phyloP scores from a whole-genome alignment of 2,797 vertebrate genomes.

The Tiaroga cobitis region DNA sequence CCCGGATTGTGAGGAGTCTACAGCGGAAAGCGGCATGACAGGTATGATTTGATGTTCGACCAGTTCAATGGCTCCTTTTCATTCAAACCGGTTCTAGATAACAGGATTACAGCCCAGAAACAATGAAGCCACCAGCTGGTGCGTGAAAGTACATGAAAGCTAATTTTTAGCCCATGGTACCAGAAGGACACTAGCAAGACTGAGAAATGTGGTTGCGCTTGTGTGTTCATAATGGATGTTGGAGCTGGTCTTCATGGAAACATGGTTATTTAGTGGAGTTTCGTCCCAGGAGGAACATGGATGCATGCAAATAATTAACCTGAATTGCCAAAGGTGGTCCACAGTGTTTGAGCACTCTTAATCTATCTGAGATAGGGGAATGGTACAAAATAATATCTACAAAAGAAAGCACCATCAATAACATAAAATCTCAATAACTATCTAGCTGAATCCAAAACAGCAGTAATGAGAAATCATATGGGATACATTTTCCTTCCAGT shows the following conservation, averaged over 20 bases:
- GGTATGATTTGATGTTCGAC: not conserved
- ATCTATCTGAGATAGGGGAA: not conserved
- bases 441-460: not conserved
- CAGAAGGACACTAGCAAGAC: slow-evolving; percentile 14
- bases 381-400: not conserved
- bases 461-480: not conserved
- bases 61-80: slow-evolving; percentile 2
- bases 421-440: not conserved
- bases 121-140: slow-evolving; percentile 28
- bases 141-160: slow-evolving; percentile 3
- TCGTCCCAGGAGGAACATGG: not conserved
- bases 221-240: not conserved
- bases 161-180: slow-evolving; percentile 33
- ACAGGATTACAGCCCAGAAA: slow-evolving; percentile 38
- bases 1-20: not conserved
- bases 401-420: not conserved
- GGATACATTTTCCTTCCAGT: not conserved
- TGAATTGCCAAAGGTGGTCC: not conserved
- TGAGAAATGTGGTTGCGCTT: not conserved
- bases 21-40: not conserved
- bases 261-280: slow-evolving; percentile 31
- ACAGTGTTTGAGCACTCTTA: not conserved
- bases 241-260: slow-evolving; percentile 34
- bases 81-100: slow-evolving; percentile 25
- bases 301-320: slow-evolving; percentile 31